Evolutionary conservation across 2,888 invertebrate genomes (phyloP).

Genomic region (Orchestes rusci): DNA sequence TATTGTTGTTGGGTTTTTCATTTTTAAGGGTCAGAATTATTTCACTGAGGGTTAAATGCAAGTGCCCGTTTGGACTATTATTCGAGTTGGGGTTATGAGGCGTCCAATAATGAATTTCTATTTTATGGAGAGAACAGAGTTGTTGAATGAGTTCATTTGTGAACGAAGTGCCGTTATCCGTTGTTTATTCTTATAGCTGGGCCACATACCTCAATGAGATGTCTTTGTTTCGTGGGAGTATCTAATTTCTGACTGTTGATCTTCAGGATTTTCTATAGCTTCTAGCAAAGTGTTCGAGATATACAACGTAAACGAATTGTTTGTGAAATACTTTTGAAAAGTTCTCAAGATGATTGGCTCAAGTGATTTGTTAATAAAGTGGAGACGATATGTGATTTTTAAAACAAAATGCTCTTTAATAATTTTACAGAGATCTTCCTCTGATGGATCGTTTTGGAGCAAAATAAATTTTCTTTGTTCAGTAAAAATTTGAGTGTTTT

Average conservation of each 20-base stretch:
- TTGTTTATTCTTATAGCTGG: neutral
- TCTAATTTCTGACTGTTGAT: slow-evolving; percentile 4
- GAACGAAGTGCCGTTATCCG: neutral
- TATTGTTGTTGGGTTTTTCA: slow-evolving; percentile 4
- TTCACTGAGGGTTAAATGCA: slow-evolving; percentile 4
- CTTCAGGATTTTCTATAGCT: neutral
- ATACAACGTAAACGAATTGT: slow-evolving; percentile 3
- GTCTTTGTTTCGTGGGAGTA: slow-evolving; percentile 5
- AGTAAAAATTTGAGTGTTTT: slow-evolving; percentile 3
- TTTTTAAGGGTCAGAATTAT: slow-evolving; percentile 3
- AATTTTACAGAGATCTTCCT: slow-evolving; percentile 5
- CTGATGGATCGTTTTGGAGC: slow-evolving; percentile 4
- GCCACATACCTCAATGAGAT: slow-evolving; percentile 1
- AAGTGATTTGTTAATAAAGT: slow-evolving; percentile 6
- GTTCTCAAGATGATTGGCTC: slow-evolving; percentile 5
- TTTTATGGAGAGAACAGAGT: neutral
- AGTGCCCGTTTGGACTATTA: slow-evolving; percentile 2
- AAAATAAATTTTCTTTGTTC: slow-evolving; percentile 4
- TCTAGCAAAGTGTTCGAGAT: slow-evolving; percentile 5
- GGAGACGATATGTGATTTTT: slow-evolving; percentile 2
- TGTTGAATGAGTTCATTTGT: neutral
- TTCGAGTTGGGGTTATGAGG: slow-evolving; percentile 10
- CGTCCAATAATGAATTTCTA: slow-evolving; percentile 8
- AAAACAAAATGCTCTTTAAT: slow-evolving; percentile 7
- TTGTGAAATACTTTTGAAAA: slow-evolving; percentile 7